Conservation (phyloP, 2,888 invertebrate species). For the Xestia sexstrigata region DNA sequence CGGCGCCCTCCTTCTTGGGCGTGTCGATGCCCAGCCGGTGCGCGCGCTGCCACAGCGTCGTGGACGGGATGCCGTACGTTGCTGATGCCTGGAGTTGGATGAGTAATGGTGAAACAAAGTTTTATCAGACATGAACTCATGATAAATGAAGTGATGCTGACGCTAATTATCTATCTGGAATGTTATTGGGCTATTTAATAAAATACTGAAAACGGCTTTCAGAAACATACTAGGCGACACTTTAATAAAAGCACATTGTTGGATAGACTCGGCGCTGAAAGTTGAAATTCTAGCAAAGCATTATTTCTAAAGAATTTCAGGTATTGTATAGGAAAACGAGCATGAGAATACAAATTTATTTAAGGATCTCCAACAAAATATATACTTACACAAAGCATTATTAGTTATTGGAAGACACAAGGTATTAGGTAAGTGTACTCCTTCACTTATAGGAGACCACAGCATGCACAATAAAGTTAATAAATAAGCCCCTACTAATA, state of each 20-base stretch:
- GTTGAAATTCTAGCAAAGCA: neutral
- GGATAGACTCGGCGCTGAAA: neutral
- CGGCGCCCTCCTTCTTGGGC: slow-evolving; percentile 96
- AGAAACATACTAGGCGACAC: neutral
- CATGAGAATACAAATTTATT: neutral
- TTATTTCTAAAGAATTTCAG: neutral
- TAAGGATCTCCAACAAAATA: no score
- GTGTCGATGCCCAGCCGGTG: slow-evolving; percentile 97
- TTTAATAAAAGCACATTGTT: neutral
- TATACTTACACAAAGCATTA: no score
- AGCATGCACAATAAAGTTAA: no score
- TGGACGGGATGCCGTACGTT: slow-evolving; percentile 97
- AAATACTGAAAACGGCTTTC: neutral
- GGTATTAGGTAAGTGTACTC: no score
- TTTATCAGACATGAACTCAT: neutral
- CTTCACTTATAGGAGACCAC: no score
- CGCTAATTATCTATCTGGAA: neutral
- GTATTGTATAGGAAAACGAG: neutral
- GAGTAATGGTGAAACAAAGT: neutral
- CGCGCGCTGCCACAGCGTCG: slow-evolving; percentile 97
- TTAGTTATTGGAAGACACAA: no score
- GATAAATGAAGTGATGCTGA: neutral
- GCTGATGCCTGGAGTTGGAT: slow-evolving; percentile 91
- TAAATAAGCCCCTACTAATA: no score
- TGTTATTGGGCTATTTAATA: neutral